Evolutionary conservation across 2,113 vertebrate genomes (phyloP).

Genomic region (Gobius niger): DNA sequence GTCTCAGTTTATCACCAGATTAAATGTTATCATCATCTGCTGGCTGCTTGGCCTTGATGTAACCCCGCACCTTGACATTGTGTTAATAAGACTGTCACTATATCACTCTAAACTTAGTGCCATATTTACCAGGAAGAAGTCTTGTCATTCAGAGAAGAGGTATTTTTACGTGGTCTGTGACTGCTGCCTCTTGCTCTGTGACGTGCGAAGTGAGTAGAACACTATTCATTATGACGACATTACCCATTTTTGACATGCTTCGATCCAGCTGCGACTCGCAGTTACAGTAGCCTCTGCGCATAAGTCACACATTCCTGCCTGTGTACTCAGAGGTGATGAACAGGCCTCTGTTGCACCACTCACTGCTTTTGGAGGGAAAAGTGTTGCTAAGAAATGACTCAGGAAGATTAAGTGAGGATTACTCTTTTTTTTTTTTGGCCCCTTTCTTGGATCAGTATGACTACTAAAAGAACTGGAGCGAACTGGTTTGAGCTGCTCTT

Average conservation of each 20-base stretch:
- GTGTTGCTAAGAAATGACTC: slow-evolving; percentile 62
- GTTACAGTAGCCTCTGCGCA: background rate
- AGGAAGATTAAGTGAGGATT: slow-evolving; percentile 52
- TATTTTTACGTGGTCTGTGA: slow-evolving; percentile 38
- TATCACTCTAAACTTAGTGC: background rate
- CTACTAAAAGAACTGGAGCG: slow-evolving; percentile 62
- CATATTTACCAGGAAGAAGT: slow-evolving; percentile 37
- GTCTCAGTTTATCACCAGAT: too few relatives aligned
- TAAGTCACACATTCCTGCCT: slow-evolving; percentile 65
- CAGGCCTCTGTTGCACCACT: slow-evolving; percentile 7
- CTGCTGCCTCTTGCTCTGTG: slow-evolving; percentile 49
- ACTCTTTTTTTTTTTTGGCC: slow-evolving; percentile 20
- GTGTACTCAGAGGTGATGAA: slow-evolving; percentile 43
- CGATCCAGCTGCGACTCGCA: background rate
- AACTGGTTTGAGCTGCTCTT: slow-evolving; percentile 46
- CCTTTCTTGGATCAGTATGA: slow-evolving; percentile 42
- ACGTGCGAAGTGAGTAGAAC: slow-evolving; percentile 13
- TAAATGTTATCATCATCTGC: too few relatives aligned
- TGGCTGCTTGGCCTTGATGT: too few relatives aligned
- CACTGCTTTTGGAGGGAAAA: slow-evolving; percentile 44
- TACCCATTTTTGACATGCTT: background rate
- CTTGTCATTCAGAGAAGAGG: slow-evolving; percentile 21
- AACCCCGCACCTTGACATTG: too few relatives aligned
- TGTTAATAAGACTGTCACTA: background rate
- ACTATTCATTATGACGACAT: too few relatives aligned